Evolutionary conservation across 1,140 invertebrate genomes (phyloP).

Genomic region (Atopsyche davidsoni): DNA sequence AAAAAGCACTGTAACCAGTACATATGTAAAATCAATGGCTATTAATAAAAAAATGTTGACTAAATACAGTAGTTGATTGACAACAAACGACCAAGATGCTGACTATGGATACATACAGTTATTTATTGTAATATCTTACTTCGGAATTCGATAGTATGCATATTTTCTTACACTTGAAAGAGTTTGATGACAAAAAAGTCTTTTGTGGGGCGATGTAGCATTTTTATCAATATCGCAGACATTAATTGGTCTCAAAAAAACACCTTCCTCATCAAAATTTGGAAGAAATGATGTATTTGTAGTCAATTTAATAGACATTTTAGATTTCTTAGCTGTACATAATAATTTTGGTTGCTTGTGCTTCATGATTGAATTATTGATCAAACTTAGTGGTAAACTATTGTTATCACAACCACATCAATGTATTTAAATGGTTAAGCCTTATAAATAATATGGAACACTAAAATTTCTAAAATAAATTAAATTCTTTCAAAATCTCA

Average conservation of each 20-base stretch:
- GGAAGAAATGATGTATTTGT: constrained; percentile 51
- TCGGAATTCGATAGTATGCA: constrained; percentile 43
- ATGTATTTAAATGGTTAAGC: too few species aligned
- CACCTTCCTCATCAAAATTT: constrained; percentile 50
- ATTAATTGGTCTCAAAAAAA: constrained; percentile 47
- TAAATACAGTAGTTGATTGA: neutral
- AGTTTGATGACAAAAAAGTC: constrained; percentile 59
- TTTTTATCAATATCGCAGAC: constrained; percentile 36
- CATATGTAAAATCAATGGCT: neutral
- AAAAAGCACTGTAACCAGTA: too few species aligned
- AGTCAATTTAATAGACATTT: constrained; percentile 41
- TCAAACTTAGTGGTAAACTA: too few species aligned
- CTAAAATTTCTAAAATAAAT: too few species aligned
- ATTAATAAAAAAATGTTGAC: neutral
- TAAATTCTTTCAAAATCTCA: too few species aligned
- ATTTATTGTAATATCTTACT: constrained; percentile 26
- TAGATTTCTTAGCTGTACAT: too few species aligned
- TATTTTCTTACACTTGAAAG: constrained; percentile 50
- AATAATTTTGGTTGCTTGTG: too few species aligned
- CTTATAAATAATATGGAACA: too few species aligned
- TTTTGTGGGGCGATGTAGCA: constrained; percentile 41
- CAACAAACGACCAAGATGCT: neutral
- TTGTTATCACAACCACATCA: too few species aligned
- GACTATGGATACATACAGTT: neutral
- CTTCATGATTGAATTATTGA: too few species aligned